phyloP scores from a whole-genome alignment of 2,888 invertebrate genomes.

The Corythucha ciliata region DNA sequence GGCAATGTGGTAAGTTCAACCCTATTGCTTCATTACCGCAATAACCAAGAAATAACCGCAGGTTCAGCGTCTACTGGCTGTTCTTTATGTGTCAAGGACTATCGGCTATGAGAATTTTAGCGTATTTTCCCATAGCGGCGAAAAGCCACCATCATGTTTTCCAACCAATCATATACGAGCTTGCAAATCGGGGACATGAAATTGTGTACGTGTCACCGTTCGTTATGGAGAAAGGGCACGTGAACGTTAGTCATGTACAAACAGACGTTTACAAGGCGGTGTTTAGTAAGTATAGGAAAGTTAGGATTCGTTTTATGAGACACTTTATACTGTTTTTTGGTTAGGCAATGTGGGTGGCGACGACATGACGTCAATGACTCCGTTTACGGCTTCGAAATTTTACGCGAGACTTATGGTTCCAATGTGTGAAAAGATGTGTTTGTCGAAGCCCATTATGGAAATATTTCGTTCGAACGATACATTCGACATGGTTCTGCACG shows the following conservation, averaged over 20 bases:
- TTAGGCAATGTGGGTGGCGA: not conserved
- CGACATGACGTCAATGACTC: not conserved
- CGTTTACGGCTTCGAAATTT: not conserved
- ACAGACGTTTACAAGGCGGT: not conserved
- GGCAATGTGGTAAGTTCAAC: too few species aligned
- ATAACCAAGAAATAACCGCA: too few species aligned
- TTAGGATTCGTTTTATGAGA: not conserved
- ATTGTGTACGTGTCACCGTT: conserved; percentile 23
- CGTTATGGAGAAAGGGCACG: not conserved
- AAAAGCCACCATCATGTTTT: conserved; percentile 31
- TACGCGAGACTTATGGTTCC: not conserved
- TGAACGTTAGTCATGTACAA: not conserved
- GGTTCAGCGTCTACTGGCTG: too few species aligned
- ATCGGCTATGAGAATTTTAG: conserved; percentile 28
- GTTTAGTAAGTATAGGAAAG: not conserved
- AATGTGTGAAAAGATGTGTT: not conserved
- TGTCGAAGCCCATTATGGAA: not conserved
- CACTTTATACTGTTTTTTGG: not conserved
- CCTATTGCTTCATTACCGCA: too few species aligned
- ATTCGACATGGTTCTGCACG: conserved; percentile 25
- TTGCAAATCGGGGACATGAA: conserved; percentile 33
- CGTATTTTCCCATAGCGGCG: conserved; percentile 30
- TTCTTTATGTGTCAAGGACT: too few species aligned
- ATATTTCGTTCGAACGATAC: conserved; percentile 21
- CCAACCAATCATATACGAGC: conserved; percentile 26